Base-by-base conservation (phyloP, 2,888 invertebrate species). In the Napeogenes sylphis region DNA sequence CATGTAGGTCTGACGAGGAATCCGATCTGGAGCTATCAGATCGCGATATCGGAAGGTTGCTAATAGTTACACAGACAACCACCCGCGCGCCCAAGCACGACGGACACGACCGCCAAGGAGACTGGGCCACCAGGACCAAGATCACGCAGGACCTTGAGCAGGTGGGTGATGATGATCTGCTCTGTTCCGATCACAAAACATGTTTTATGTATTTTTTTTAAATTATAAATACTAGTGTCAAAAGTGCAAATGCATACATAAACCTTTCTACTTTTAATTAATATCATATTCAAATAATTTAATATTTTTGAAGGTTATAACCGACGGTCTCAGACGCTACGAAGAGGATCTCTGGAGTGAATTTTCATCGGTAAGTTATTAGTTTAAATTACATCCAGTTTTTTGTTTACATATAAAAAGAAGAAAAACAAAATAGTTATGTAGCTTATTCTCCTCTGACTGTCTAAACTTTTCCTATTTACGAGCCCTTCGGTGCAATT, bases 301-400 rank as follows among this genome's bases (percentile, higher is more conserved):
- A n/a, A 58, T 62, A 62, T 62, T 0, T 70, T 71, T 59, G 0
- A 78, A 90, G 89, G 95, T 97, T 54, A 99, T 99, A 73, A 98
- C 98, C 73, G 98, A 99, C 83, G 99, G 99, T n/a, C 92, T 99
- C 30, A 94, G 94, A 78, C 96, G 97, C 75, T 99, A 99, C 75
- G 99, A 99, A 85, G 97, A 98, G 79, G 98, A 98, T 79, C 86
- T 99, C 61, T 97, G 97, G 97, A 94, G 92, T 14, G 93, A 93
- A 67, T 86, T 83, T 54, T 78, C 79, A n/a, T 75, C 82, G 67
- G 85, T 83, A 55, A 79, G 84, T 77, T 38, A 51, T 58, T 81
- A 66, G 59, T 10, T 45, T 21, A n/a, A 21, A 5, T 47, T 10
- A 35, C 6, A 10, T 8, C 42, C 42, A 42, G n/a, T n/a, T n/a